Evolutionary conservation across 2,797 vertebrate species (phyloP).

Genomic region (Lagorchestes hirsutus): DNA sequence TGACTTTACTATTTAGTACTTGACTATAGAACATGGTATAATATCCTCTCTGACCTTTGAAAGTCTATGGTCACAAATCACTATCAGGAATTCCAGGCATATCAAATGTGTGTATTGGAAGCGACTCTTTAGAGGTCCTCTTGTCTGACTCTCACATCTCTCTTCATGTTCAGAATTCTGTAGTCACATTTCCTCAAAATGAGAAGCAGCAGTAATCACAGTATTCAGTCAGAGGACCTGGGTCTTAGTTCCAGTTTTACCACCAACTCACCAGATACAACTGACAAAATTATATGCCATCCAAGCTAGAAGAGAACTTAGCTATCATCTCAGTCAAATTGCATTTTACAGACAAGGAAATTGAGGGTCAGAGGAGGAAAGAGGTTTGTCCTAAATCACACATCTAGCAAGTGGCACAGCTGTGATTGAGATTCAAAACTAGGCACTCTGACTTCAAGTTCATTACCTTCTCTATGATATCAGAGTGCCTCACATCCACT

Average conservation of each 20-base stretch:
- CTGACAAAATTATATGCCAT: background rate
- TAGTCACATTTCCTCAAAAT: background rate
- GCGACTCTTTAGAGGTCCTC: background rate
- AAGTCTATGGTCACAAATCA: background rate
- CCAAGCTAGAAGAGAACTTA: background rate
- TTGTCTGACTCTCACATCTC: background rate
- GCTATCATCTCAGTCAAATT: background rate
- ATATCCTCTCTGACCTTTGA: too few relatives aligned
- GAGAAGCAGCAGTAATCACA: background rate
- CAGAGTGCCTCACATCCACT: background rate
- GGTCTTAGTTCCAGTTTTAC: background rate
- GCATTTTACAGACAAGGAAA: background rate
- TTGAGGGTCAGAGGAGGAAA: background rate
- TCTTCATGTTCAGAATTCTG: background rate
- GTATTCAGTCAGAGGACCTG: background rate
- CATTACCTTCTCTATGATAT: background rate
- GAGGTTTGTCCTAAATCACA: background rate
- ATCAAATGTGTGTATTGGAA: background rate
- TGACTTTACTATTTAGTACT: background rate
- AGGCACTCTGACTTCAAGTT: background rate
- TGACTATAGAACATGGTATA: background rate
- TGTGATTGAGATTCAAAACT: background rate
- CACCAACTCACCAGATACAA: background rate
- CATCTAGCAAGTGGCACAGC: background rate
- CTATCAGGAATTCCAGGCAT: too few relatives aligned